A percentile compares a stretch with the other conserved stretches of the same genome.
phyloP scores from a whole-genome alignment of 2,113 vertebrate genomes.

The Emydocephalus ijimae region DNA sequence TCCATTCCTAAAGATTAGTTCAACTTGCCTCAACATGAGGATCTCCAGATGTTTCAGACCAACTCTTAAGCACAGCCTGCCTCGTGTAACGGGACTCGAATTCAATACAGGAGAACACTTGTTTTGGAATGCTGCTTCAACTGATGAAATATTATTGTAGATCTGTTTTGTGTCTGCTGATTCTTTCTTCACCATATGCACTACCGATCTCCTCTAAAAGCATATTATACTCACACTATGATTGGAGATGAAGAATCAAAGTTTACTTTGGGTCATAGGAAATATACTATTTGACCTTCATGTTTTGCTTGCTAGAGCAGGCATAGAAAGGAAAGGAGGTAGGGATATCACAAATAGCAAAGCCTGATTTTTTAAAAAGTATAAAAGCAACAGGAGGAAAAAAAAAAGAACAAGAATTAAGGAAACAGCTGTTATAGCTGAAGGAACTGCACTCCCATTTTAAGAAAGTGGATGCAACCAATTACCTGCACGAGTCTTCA shows the following conservation, averaged over 20 bases:
- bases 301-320: background rate
- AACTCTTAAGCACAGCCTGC: background rate
- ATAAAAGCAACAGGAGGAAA: background rate
- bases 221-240: background rate
- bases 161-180: background rate
- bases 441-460: slow-evolving; percentile 25
- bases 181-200: background rate
- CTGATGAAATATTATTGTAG: background rate
- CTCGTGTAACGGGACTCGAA: background rate
- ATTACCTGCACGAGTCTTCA: slow-evolving; percentile 31
- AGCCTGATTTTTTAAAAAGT: slow-evolving; percentile 6
- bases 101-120: background rate
- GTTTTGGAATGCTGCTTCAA: background rate
- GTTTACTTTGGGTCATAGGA: slow-evolving; percentile 29
- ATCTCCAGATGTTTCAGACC: background rate
- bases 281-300: slow-evolving; percentile 30
- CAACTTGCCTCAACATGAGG: background rate
- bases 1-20: background rate
- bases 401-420: slow-evolving; percentile 5
- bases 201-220: background rate
- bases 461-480: slow-evolving; percentile 34
- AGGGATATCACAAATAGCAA: slow-evolving; percentile 42
- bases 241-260: slow-evolving; percentile 12
- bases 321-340: slow-evolving; percentile 5
- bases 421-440: slow-evolving; percentile 22